Conservation (phyloP, 2,888 invertebrate species). For the Gisinianus flammeolus region DNA sequence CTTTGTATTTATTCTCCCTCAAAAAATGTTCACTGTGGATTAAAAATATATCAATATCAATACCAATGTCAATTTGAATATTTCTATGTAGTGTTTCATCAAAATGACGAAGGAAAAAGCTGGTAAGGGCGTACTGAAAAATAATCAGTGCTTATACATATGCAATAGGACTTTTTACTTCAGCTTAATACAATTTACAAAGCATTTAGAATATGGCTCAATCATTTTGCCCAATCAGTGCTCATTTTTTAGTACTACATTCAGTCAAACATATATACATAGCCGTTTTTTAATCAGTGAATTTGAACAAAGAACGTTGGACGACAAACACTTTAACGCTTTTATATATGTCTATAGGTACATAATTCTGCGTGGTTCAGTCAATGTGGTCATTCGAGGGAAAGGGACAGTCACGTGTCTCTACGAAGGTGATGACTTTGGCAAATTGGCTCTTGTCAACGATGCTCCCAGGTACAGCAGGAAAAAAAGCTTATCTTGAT, state of each 20-base stretch:
- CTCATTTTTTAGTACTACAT: no score
- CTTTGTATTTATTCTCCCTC: neutral
- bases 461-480: slow-evolving; percentile 75
- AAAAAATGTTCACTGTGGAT: neutral
- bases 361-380: slow-evolving; percentile 80
- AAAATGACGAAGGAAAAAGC: slow-evolving; percentile 83
- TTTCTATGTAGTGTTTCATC: slow-evolving; percentile 72
- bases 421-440: slow-evolving; percentile 85
- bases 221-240: no score
- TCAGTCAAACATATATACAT: no score
- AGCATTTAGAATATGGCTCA: no score
- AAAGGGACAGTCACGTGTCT: slow-evolving; percentile 82
- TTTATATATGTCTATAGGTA: no score
- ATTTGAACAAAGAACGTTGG: no score
- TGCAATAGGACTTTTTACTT: no score
- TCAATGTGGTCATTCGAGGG: slow-evolving; percentile 82
- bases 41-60: neutral
- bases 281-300: no score
- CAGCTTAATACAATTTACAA: no score
- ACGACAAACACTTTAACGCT: no score
- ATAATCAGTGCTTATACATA: no score
- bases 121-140: neutral
- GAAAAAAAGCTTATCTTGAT: neutral
- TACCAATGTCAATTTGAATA: neutral
- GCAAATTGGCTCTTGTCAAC: slow-evolving; percentile 81